Percentiles rank a stretch among this genome's conserved stretches.
phyloP scores from a whole-genome alignment of 2,888 invertebrate species.

The Didymodactylos carnosus region DNA sequence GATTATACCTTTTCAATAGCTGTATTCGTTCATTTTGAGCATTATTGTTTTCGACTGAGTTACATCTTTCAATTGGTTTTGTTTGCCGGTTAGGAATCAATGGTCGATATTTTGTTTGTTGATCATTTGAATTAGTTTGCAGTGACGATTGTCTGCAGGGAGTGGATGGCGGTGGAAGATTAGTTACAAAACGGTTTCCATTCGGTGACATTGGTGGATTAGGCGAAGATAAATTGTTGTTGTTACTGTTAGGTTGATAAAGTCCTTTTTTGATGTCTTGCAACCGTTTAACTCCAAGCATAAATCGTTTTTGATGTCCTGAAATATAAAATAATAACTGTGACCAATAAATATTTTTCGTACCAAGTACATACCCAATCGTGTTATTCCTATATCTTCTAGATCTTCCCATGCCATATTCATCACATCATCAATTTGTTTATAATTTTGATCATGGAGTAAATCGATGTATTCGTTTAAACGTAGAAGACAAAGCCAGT shows the following conservation, averaged over 20 bases:
- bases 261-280: conserved; percentile 46
- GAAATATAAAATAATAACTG: too few relatives aligned
- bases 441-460: conserved; percentile 34
- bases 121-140: not conserved
- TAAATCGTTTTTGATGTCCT: conserved; percentile 96
- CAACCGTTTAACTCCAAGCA: conserved; percentile 82
- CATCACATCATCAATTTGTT: conserved; percentile 36
- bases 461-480: conserved; percentile 77
- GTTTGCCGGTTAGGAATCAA: not conserved
- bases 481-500: conserved; percentile 74
- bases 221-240: not conserved
- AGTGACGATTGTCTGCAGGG: not conserved
- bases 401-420: conserved; percentile 95
- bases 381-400: conserved; percentile 60
- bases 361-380: too few relatives aligned
- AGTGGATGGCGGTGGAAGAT: not conserved
- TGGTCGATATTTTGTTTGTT: too few relatives aligned
- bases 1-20: too few relatives aligned
- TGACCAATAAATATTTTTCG: too few relatives aligned
- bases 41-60: not conserved
- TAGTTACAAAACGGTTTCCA: not conserved
- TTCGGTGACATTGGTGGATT: not conserved
- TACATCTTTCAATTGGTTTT: not conserved
- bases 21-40: not conserved
- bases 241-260: not conserved